These are phyloP conservation scores for Equus quagga DNA, from an alignment of 2,113 vertebrate genomes.

Conservation along the genomic window DNA sequence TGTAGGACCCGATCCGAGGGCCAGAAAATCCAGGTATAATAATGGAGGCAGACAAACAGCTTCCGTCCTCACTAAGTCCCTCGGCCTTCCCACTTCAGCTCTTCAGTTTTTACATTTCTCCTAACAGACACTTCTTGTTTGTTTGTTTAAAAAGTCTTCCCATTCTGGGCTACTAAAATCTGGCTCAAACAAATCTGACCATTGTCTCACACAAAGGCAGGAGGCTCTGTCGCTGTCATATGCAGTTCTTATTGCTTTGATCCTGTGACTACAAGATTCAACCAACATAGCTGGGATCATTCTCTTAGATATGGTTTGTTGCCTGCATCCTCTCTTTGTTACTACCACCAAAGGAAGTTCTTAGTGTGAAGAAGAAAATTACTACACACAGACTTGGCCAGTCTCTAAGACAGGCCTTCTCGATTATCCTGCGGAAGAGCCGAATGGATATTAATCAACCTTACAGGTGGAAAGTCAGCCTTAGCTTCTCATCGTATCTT, in stretches of 20 bases:
- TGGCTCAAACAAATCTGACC: background rate
- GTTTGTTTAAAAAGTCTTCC: background rate
- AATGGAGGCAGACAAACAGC: background rate
- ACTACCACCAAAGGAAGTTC: background rate
- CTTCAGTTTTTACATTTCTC: background rate
- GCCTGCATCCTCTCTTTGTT: background rate
- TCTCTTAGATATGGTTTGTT: background rate
- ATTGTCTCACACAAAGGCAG: background rate
- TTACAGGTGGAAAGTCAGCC: background rate
- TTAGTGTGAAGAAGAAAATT: background rate
- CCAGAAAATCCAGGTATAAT: background rate
- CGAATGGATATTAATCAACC: background rate
- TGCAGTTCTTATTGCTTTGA: background rate
- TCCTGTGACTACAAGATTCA: background rate
- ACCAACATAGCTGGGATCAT: background rate
- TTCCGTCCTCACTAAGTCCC: background rate
- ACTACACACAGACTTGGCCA: background rate
- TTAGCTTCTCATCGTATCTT: background rate
- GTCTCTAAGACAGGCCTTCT: background rate
- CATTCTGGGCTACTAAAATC: background rate
- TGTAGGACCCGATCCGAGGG: background rate
- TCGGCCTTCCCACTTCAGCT: background rate
- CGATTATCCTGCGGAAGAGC: background rate
- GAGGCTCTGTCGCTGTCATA: background rate
- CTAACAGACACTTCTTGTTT: background rate